phyloP scores from a whole-genome alignment of 2,113 vertebrate genomes.

The Taurulus bubalis region DNA sequence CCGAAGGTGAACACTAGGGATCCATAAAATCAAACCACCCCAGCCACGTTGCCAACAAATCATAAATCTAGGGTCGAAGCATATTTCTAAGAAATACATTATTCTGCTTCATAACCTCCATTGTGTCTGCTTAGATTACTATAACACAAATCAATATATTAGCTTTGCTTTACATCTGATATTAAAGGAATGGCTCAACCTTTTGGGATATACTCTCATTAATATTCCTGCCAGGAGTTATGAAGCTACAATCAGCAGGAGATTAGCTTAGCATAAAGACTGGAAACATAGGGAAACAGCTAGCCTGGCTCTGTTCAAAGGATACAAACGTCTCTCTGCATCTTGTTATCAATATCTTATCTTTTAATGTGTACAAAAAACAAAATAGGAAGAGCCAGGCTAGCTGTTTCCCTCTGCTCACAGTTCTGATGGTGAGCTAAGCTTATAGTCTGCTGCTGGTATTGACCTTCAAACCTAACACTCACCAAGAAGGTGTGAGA shows the following conservation, averaged over 20 bases:
- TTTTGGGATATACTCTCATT: background rate
- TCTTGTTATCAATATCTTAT: no score
- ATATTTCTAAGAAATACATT: background rate
- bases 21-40: background rate
- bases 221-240: background rate
- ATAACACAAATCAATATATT: background rate
- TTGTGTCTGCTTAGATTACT: background rate
- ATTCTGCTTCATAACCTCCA: background rate
- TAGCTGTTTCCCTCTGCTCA: background rate
- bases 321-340: background rate
- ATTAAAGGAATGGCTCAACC: background rate
- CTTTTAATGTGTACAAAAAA: background rate
- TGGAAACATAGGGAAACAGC: background rate
- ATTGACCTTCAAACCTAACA: no score
- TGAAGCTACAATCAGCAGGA: background rate
- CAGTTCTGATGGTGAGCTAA: background rate
- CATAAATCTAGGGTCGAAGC: background rate
- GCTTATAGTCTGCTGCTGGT: background rate
- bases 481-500: no score
- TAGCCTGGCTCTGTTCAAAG: background rate
- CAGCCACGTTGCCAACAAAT: background rate
- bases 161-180: background rate
- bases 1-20: background rate
- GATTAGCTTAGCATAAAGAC: background rate
- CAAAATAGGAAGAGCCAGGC: background rate